Evolutionary conservation across 2,113 vertebrate genomes (phyloP), one percentile per base, ranked within the genome.

Genomic region (Syngnathoides biaculeatus): DNA sequence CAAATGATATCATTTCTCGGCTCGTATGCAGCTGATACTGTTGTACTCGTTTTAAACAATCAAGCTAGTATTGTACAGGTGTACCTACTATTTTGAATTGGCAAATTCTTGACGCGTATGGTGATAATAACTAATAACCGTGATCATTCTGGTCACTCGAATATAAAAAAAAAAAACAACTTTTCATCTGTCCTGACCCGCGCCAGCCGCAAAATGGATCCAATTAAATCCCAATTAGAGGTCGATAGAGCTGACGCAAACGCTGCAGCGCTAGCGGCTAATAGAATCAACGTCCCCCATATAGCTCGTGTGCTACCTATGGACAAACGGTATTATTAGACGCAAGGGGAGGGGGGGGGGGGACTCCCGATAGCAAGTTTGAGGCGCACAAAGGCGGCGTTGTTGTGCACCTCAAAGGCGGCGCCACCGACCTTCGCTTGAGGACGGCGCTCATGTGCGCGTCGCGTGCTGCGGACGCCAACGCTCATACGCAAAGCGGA

Each of bases 371-470:
- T 71, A 80, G 85, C 81, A 84, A 81, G 71, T 86, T 88, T 62
- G 67, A 81, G 10, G 84, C 80, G 78, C 12, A 88, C 83, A 88
- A 84, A 83, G 81, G 59, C 85, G 79, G 83, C 86, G 71, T 84
- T 85, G 80, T 86, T 75, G 67, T 67, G 72, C 64, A 57, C 56
- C 78, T 77, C 74, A 20, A 24, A 61, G 65, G 66, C 47, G 59
- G 69, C 69, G 30, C 4, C 69, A 6, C 4, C 6, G 75, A 82
- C 75, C 64, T 82, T 81, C 59, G 72, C 76, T 76, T 64, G 55
- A 57, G 45, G 77, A 52, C 39, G 17, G 27, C 64, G 22, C 67
- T 80, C 56, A 55, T 70, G 65, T 43, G 69, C 40, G 71, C 10
- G 55, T 66, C 42, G 40, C 40, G 68, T 77, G 55, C 27, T 56